Evolutionary conservation across 2,797 vertebrate species (phyloP).

Genomic region (Stomatorhinus walkeri): DNA sequence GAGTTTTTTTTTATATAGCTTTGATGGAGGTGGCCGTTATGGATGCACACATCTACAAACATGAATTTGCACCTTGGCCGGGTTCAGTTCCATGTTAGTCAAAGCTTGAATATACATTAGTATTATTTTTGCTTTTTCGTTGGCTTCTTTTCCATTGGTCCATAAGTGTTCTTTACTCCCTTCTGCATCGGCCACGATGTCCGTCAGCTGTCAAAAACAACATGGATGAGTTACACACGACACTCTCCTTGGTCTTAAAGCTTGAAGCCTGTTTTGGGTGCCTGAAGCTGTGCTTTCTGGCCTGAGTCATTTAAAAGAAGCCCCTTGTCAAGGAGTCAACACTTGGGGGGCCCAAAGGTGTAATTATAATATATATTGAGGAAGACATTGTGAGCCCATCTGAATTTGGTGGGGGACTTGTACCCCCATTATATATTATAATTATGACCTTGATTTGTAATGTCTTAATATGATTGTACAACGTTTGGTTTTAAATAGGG

Average conservation of each 20-base stretch:
- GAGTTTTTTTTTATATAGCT: constrained; percentile 30
- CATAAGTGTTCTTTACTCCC: not conserved
- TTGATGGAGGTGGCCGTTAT: constrained; percentile 22
- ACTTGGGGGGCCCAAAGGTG: not conserved
- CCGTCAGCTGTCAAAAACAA: not conserved
- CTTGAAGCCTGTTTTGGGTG: not conserved
- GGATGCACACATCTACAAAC: not conserved
- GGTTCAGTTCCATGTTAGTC: constrained; percentile 9
- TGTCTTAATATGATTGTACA: not conserved
- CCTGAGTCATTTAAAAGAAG: not conserved
- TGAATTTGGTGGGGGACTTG: not conserved
- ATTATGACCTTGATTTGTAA: not conserved
- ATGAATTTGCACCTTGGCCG: constrained; percentile 12
- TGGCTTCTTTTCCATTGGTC: not conserved
- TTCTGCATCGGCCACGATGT: not conserved
- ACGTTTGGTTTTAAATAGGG: not conserved
- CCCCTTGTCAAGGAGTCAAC: not conserved
- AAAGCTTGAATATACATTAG: not conserved
- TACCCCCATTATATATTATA: not conserved
- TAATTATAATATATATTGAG: not conserved
- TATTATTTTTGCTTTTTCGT: not conserved
- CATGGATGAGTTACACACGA: not conserved
- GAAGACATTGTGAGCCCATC: not conserved
- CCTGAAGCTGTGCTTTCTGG: not conserved
- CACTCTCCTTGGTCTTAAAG: not conserved